Base-by-base conservation (phyloP, 2,888 invertebrate species). In the Hoplodrina ambigua region DNA sequence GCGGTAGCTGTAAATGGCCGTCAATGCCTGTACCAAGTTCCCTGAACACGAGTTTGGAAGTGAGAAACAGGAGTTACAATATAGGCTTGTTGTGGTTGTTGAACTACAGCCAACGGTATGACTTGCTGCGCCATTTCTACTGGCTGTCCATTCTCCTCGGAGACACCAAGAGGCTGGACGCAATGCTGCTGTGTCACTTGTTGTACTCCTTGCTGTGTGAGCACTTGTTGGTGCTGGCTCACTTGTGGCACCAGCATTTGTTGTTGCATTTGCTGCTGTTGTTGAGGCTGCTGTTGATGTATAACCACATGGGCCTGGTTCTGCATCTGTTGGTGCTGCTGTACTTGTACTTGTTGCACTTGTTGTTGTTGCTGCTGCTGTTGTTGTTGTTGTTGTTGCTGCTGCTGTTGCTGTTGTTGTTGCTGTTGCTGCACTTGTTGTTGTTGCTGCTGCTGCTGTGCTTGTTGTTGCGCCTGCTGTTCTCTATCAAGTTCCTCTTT, bases 1-100 rank as follows among this genome's bases (percentile, higher is more conserved):
- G 57, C 82, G 59, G 85, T 65, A 58, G 73, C 74, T 41, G 69
- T 62, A 33, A 71, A 63, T 68, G 79, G 78, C 66, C 81, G 94
- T 96, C 95, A 96, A 94, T 96, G 96, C 78, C 96, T 88, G 89
- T 96, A 96, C 96, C 96, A 96, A 70, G 97, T 95, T 75, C 97
- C 97, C 86, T 97, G 97, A 74, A 97, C 97, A 71, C 97, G 96
- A 68, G 97, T 97, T 82, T 97, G 96, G 90, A 97, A 94, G 91
- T 97, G 97, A 33, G 97, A 96, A 41, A 97, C 97, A 2, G 97
- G 97, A 2, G 97, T 97, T 11, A 97, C 97, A 73, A 97, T 95
- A 88, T 97, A 97, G 0, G 97, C 96, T 83, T 97, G 97, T 86
- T 97, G 97, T 58, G 97, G 97, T 80, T 97, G 96, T 75, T 96